Evolutionary conservation across 2,797 vertebrate genomes (phyloP), one percentile per base, ranked within the genome.

Genomic region (Perodicticus potto): DNA sequence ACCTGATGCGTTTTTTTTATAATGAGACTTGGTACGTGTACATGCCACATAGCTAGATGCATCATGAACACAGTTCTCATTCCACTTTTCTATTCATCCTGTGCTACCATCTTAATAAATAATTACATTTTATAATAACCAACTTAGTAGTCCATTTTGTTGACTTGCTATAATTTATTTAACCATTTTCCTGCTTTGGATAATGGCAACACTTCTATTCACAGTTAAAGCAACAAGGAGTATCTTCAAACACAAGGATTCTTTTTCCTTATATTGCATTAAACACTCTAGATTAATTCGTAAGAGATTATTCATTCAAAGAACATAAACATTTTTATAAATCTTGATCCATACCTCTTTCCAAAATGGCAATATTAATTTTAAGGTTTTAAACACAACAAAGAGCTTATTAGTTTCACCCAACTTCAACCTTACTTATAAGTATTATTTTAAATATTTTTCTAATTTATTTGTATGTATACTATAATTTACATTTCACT

Each of bases 361-460:
- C 29, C 49, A 97, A 92, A 96, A 19, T 34, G 73, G 72, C 29
- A 95, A 43, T 63, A 91, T 86, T 77, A 20, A 78, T 55, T 86
- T 72, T 91, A 86, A 89, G 86, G 53, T 45, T 61, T 94, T 92
- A 53, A 4, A 72, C 27, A 90, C 22, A 94, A 70, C 61, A 90
- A 88, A 85, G 16, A 83, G 12, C 14, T 1, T 49, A 49, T 73
- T 37, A 81, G 53, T 83, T 87, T 88, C 45, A 73, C 27, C 74
- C 19, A 93, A 89, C 80, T 77, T 85, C 89, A 94, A 78, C 7
- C 8, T 96, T 11, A 85, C 5, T 45, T 95, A 17, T 14, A 78
- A 27, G n/a, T 53, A 95, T 57, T 92, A 72, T 57, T 88, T 84
- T 82, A 88, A 94, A 43, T 43, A 67, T 78, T 74, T 86, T 45